phyloP scores from a whole-genome alignment of 1,140 invertebrate genomes.

The Ostrea denselamellosa region DNA sequence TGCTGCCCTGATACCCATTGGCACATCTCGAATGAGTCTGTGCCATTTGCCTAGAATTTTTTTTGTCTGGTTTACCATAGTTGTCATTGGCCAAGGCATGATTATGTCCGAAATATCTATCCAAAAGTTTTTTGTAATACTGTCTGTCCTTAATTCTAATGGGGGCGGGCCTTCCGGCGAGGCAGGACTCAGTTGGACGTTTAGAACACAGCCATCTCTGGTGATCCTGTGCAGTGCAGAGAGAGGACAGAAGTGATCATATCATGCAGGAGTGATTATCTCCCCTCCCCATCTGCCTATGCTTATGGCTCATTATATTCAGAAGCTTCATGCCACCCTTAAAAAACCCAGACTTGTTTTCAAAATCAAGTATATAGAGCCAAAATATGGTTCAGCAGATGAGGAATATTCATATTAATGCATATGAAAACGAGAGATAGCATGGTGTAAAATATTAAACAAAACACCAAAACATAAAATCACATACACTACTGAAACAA shows the following conservation, averaged over 20 bases:
- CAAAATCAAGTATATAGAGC: neutral
- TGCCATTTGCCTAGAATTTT: conserved; percentile 47
- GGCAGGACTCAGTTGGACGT: conserved; percentile 62
- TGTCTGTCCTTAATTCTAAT: conserved; percentile 72
- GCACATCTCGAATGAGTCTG: conserved; percentile 52
- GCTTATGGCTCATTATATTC: neutral
- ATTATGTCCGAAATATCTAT: conserved; percentile 74
- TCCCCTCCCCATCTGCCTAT: neutral
- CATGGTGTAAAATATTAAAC: conserved; percentile 22
- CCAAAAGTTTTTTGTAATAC: conserved; percentile 75
- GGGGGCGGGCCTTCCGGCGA: conserved; percentile 62
- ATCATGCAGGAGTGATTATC: conserved; percentile 43
- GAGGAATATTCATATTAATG: conserved; percentile 34
- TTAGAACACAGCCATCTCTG: conserved; percentile 69
- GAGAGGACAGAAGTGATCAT: conserved; percentile 46
- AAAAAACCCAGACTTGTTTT: neutral
- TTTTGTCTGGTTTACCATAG: conserved; percentile 57
- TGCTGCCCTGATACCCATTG: conserved; percentile 54
- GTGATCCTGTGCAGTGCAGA: conserved; percentile 63
- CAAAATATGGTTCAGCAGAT: neutral
- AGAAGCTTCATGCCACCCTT: neutral
- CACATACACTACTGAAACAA: conserved; percentile 15
- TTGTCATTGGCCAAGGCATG: conserved; percentile 71
- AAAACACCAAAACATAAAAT: neutral
- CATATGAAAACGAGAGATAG: conserved; percentile 26